Evolutionary conservation across 2,797 vertebrate species (phyloP).

Genomic region (Morelia viridis): DNA sequence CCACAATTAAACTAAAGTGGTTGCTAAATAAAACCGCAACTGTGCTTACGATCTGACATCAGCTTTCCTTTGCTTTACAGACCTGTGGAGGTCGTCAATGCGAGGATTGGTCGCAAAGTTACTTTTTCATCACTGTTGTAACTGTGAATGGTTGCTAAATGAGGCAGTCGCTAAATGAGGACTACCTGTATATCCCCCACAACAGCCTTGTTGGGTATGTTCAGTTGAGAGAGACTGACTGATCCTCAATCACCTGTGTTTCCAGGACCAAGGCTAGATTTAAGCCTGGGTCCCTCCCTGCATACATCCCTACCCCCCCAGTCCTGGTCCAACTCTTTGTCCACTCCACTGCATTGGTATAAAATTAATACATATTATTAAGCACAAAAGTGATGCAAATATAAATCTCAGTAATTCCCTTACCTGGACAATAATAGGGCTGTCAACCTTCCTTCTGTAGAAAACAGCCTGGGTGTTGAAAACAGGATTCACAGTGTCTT

Average conservation of each 20-base stretch:
- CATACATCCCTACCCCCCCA: not conserved
- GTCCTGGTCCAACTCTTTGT: not conserved
- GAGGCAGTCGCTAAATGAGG: too few relatives aligned
- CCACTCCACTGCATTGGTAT: not conserved
- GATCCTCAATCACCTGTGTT: not conserved
- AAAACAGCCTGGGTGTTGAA: constrained; percentile 86
- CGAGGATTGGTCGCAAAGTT: too few relatives aligned
- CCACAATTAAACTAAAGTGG: too few relatives aligned
- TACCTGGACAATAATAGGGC: constrained; percentile 88
- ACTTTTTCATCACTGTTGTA: too few relatives aligned
- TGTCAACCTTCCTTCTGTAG: constrained; percentile 82
- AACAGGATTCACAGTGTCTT: constrained; percentile 73
- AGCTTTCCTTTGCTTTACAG: too few relatives aligned
- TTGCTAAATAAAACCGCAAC: too few relatives aligned
- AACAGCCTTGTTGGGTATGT: not conserved
- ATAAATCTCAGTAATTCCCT: constrained; percentile 22
- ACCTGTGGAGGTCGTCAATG: too few relatives aligned
- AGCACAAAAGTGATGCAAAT: not conserved
- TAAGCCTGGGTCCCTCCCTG: not conserved
- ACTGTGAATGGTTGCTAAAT: too few relatives aligned
- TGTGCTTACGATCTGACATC: too few relatives aligned
- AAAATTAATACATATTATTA: not conserved
- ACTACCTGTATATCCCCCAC: too few relatives aligned
- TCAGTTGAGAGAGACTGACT: not conserved
- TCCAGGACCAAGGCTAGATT: not conserved